Evolutionary conservation across 2,888 invertebrate species (phyloP).

Genomic region (Rhyacophila evoluta): DNA sequence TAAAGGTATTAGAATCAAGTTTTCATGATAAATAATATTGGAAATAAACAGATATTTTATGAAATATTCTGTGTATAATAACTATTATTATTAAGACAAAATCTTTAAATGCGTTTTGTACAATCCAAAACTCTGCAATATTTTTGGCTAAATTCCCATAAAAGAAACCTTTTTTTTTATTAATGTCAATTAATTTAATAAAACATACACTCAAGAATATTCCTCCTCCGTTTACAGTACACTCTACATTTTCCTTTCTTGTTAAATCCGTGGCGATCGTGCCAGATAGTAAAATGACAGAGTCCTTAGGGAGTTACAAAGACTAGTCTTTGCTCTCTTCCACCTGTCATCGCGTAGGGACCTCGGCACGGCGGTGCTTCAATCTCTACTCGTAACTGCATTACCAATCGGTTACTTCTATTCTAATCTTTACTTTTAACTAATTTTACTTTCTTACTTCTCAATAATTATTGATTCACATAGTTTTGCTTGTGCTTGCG

Average conservation of each 20-base stretch:
- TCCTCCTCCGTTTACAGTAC: constrained; percentile 16
- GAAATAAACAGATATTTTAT: no score
- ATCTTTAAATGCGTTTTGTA: no score
- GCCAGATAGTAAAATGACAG: not conserved
- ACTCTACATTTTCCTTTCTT: constrained; percentile 46
- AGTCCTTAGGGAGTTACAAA: not conserved
- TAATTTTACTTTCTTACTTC: constrained; percentile 41
- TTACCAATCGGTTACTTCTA: constrained; percentile 70
- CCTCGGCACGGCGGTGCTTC: constrained; percentile 43
- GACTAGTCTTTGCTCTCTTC: not conserved
- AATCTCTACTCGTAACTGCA: constrained; percentile 73
- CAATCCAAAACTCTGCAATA: no score
- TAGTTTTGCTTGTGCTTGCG: constrained; percentile 38
- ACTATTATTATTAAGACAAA: no score
- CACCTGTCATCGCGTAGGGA: constrained; percentile 25
- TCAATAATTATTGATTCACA: constrained; percentile 25
- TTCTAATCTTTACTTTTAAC: constrained; percentile 42
- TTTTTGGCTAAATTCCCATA: no score
- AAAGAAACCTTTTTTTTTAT: constrained; percentile 1
- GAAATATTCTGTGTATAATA: no score
- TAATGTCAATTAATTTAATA: not conserved
- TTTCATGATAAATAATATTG: no score
- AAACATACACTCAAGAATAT: constrained; percentile 13
- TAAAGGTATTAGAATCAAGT: no score
- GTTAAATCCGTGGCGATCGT: not conserved